Evolutionary conservation across 1,140 invertebrate genomes (phyloP).

Genomic region (Parapsyche elsis): DNA sequence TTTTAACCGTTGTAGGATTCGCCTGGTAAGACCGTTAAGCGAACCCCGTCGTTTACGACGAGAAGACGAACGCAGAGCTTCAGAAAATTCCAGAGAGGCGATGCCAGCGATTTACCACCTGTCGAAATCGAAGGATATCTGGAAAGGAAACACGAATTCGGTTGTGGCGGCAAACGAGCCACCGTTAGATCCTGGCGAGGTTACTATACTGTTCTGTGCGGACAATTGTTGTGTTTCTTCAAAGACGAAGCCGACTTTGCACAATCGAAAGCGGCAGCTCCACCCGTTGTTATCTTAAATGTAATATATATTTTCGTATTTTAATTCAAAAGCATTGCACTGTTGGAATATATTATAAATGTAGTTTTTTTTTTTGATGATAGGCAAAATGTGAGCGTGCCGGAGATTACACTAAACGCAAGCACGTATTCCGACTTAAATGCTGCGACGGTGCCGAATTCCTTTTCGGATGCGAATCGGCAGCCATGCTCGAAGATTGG

Average conservation of each 20-base stretch:
- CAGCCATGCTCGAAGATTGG: conserved; percentile 90
- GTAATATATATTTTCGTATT: too few relatives aligned
- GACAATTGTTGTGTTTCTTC: conserved; percentile 97
- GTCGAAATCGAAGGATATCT: conserved; percentile 90
- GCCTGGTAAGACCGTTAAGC: conserved; percentile 78
- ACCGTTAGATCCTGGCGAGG: conserved; percentile 95
- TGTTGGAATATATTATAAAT: too few relatives aligned
- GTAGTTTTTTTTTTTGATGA: too few relatives aligned
- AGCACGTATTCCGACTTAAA: conserved; percentile 90
- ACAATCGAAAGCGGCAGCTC: conserved; percentile 86
- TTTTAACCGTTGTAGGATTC: neutral
- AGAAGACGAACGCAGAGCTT: conserved; percentile 90
- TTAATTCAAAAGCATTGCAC: too few relatives aligned
- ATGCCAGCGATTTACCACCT: conserved; percentile 82
- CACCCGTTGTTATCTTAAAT: conserved; percentile 91
- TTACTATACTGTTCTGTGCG: conserved; percentile 95
- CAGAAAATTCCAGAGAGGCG: conserved; percentile 75
- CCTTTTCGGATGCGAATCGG: conserved; percentile 82
- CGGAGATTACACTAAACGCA: conserved; percentile 94
- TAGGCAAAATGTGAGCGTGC: conserved; percentile 81
- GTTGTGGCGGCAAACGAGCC: conserved; percentile 92
- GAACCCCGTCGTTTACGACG: conserved; percentile 95
- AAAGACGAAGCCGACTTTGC: conserved; percentile 93
- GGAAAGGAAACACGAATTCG: conserved; percentile 95
- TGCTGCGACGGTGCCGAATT: conserved; percentile 93